Evolutionary conservation across 2,113 vertebrate species (phyloP).

Genomic region (Lepidothrix coronata): DNA sequence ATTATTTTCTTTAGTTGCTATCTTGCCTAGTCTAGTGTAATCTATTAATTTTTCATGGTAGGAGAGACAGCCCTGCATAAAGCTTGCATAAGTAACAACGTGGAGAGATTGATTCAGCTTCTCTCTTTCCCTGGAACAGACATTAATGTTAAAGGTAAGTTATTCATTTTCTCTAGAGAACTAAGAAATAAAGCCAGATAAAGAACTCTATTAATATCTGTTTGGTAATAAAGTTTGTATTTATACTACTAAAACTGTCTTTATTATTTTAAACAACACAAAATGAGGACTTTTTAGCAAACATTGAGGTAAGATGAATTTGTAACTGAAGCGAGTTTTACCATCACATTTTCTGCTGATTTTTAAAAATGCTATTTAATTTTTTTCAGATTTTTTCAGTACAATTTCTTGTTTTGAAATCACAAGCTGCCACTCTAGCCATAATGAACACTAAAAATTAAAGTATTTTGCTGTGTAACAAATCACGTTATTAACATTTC

Average conservation of each 20-base stretch:
- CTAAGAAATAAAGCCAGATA: background rate
- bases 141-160: slow-evolving; percentile 93
- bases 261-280: background rate
- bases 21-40: slow-evolving; percentile 74
- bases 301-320: background rate
- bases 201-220: background rate
- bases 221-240: background rate
- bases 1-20: slow-evolving; percentile 76
- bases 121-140: slow-evolving; percentile 85
- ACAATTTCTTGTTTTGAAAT: background rate
- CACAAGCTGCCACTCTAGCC: background rate
- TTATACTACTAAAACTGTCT: background rate
- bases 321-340: background rate
- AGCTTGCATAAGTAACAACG: slow-evolving; percentile 92
- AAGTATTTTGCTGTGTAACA: background rate
- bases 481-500: slow-evolving; percentile 26
- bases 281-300: background rate
- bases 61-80: slow-evolving; percentile 92
- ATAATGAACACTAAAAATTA: background rate
- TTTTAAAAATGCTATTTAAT: background rate
- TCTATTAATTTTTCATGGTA: slow-evolving; percentile 83
- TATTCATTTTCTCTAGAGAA: slow-evolving; percentile 40
- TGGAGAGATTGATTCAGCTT: slow-evolving; percentile 86
- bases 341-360: background rate
- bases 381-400: background rate